These are phyloP conservation scores for Ceramica pisi DNA, from an alignment of 2,888 invertebrate species.

Conservation along the genomic window DNA sequence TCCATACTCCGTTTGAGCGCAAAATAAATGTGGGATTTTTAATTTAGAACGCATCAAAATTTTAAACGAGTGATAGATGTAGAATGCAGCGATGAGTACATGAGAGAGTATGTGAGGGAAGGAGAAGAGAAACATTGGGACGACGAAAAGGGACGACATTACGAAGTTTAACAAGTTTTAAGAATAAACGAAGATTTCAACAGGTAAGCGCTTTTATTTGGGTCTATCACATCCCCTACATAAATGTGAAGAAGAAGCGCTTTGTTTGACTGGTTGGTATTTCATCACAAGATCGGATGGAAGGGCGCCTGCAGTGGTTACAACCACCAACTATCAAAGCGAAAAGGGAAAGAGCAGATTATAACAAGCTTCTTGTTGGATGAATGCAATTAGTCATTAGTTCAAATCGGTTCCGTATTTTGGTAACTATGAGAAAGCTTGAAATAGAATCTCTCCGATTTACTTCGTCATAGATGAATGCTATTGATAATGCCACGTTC, in stretches of 20 bases:
- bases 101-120: no score
- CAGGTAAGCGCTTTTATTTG: no score
- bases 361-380: slow-evolving; percentile 13
- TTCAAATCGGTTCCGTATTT: slow-evolving; percentile 6
- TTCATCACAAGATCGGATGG: not conserved
- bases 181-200: no score
- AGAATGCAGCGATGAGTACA: no score
- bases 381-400: slow-evolving; percentile 16
- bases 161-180: no score
- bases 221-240: no score
- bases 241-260: not conserved
- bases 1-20: not conserved
- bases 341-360: slow-evolving; percentile 13
- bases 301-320: not conserved
- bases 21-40: no score
- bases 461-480: not conserved
- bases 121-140: no score
- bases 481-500: slow-evolving; percentile 9
- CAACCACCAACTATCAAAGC: slow-evolving; percentile 37
- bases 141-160: no score
- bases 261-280: not conserved
- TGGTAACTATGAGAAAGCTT: slow-evolving; percentile 10
- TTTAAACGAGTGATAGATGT: no score
- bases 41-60: no score
- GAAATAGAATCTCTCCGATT: not conserved